Percentiles rank a stretch among this genome's conserved stretches.
Evolutionary conservation across 2,113 vertebrate species (phyloP).

Genomic region (Mohoua ochrocephala): DNA sequence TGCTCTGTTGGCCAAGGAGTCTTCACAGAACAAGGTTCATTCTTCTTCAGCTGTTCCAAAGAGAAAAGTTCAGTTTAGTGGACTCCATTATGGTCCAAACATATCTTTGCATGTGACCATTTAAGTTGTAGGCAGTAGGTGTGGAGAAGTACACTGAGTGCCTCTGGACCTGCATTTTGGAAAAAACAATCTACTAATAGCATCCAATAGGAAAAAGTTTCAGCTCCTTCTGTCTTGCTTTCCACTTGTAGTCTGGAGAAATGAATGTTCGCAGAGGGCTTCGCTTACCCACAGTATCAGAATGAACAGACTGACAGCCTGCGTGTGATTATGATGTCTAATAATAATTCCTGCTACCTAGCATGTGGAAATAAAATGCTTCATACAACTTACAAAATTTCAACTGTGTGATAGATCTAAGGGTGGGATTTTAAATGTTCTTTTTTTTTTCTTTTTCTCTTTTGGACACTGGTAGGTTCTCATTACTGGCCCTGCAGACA

Average conservation of each 20-base stretch:
- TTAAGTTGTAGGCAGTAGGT: neutral
- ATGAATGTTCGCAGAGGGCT: neutral
- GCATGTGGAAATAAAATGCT: neutral
- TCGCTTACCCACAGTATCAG: neutral
- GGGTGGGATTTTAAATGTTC: neutral
- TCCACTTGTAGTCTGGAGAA: neutral
- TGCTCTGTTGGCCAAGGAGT: neutral
- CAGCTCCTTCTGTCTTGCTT: neutral
- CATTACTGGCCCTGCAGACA: conserved; percentile 96
- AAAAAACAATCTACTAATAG: neutral
- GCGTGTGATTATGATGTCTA: no score
- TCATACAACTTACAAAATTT: neutral
- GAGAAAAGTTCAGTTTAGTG: neutral
- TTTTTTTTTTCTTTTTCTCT: neutral
- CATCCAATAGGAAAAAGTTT: neutral
- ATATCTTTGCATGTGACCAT: neutral
- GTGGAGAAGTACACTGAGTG: neutral
- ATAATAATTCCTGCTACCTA: neutral
- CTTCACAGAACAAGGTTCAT: neutral
- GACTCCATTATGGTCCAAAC: neutral
- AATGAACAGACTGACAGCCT: neutral
- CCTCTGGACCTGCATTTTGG: neutral
- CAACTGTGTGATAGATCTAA: neutral
- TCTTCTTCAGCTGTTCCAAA: neutral
- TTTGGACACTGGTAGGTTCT: conserved; percentile 79